phyloP scores from a whole-genome alignment of 2,797 vertebrate species.

The Ciconia nigra region DNA sequence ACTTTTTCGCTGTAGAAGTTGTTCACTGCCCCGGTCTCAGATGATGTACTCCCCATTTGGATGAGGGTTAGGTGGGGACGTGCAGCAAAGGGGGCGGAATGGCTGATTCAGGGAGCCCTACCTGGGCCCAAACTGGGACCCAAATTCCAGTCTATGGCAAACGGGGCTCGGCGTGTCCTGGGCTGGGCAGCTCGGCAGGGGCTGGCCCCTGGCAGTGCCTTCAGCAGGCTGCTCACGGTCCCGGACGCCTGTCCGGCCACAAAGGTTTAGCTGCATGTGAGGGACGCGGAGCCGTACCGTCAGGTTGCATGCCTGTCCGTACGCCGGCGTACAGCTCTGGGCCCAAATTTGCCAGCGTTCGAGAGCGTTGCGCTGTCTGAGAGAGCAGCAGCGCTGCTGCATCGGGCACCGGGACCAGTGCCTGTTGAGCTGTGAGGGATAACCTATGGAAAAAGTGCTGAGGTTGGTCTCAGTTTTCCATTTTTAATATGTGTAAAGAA shows the following conservation, averaged over 20 bases:
- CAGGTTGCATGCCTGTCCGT: background rate
- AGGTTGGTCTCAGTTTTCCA: background rate
- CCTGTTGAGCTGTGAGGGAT: background rate
- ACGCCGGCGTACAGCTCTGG: background rate
- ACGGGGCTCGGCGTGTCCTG: background rate
- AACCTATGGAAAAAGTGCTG: background rate
- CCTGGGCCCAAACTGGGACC: background rate
- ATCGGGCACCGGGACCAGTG: background rate
- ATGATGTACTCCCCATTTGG: fast-evolving
- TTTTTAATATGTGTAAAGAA: background rate
- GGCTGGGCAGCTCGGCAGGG: background rate
- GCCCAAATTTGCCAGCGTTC: fast-evolving
- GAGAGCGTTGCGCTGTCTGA: fast-evolving
- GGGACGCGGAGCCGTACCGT: fast-evolving
- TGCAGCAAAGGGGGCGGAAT: background rate
- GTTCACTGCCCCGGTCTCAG: background rate
- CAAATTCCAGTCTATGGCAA: fast-evolving
- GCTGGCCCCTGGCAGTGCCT: background rate
- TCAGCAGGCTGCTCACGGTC: background rate
- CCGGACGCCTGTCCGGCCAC: background rate
- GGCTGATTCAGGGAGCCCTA: background rate
- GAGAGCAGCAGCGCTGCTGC: background rate
- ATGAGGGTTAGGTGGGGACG: fast-evolving
- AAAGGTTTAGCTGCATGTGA: too few species aligned
- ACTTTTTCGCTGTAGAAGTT: background rate